These are phyloP conservation scores for Idris sp. DNA, from an alignment of 1,140 invertebrate species.

Conservation along the genomic window DNA sequence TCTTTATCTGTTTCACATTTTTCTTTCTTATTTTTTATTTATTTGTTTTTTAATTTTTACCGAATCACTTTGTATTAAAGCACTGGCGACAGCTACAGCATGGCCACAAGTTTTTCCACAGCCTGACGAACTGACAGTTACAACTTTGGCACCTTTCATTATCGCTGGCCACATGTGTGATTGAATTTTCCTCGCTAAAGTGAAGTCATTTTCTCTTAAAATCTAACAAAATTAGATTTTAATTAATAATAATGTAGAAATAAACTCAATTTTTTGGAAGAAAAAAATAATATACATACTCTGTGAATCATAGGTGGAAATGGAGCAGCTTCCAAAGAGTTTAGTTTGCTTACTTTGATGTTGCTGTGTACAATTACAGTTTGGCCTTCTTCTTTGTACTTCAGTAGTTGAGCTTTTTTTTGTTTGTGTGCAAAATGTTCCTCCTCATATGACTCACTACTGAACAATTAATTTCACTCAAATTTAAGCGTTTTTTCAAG, in stretches of 20 bases:
- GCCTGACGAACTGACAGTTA: slow-evolving; percentile 66
- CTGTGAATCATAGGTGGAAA: slow-evolving; percentile 67
- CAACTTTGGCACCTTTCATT: slow-evolving; percentile 65
- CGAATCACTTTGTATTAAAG: slow-evolving; percentile 49
- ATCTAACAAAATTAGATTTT: slow-evolving; percentile 37
- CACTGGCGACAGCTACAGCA: slow-evolving; percentile 65
- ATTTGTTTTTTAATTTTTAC: slow-evolving; percentile 53
- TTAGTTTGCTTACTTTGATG: slow-evolving; percentile 54
- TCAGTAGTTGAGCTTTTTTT: slow-evolving; percentile 29
- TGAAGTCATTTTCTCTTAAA: slow-evolving; percentile 39
- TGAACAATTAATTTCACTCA: slow-evolving; percentile 2
- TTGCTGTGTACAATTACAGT: slow-evolving; percentile 68
- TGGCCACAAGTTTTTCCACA: slow-evolving; percentile 74
- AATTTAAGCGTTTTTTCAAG: no score
- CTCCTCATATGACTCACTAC: slow-evolving; percentile 1
- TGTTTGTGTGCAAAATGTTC: neutral
- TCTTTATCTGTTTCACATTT: no score
- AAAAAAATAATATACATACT: no score
- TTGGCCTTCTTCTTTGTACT: slow-evolving; percentile 56
- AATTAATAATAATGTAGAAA: no score
- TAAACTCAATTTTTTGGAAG: no score
- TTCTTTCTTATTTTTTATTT: no score
- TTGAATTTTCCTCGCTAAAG: slow-evolving; percentile 67
- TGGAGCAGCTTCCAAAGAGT: slow-evolving; percentile 54
- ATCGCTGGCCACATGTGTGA: slow-evolving; percentile 76